Evolutionary conservation across 2,113 vertebrate species (phyloP), one percentile per base, ranked within the genome.

Genomic region (Notarius lentiginosus): DNA sequence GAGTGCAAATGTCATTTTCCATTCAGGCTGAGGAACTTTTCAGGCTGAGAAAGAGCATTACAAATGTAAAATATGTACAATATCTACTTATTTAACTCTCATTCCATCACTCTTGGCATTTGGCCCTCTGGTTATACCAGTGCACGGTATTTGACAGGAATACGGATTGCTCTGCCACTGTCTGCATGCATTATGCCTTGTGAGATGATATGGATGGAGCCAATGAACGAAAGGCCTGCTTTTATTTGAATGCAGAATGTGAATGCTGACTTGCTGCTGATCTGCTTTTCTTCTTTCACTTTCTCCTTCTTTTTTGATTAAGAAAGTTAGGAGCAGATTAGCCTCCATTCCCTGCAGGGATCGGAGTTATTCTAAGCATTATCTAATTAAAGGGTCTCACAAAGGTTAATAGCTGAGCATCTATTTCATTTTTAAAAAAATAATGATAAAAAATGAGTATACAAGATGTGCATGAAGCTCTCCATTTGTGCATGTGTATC

Each of bases 371-470:
- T 88, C 56, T 85, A 61, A 72, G 63, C 30, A 27, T 82, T 72
- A 55, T 83, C 76, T 86, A 86, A 75, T 83, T 84, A 66, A 63
- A 20, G 58, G 90, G 34, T 93, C 90, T 89, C 88, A 90, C 86
- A 87, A 90, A 91, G 92, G 92, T 93, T 93, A 91, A 91, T 75
- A 92, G 89, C 91, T 88, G 84, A 89, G 56, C 55, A 81, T 41
- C 30, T 20, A 81, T 17, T 61, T 30, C 56, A 81, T 61, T 79
- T 79, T 5, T 60, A n/a, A 55, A 61, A 60, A 17, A 79, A 18
- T 5, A n/a, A 56, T 6, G 17, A 77, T 17, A 76, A 51, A 56
- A 6, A 34, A 73, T 7, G 5, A 34, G 55, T 79, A 56, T 30
- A 55, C 24, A 60, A 20, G 11, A 24, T 47, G 56, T 47, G 79